phyloP scores from a whole-genome alignment of 2,113 vertebrate species.

The Upupa epops region DNA sequence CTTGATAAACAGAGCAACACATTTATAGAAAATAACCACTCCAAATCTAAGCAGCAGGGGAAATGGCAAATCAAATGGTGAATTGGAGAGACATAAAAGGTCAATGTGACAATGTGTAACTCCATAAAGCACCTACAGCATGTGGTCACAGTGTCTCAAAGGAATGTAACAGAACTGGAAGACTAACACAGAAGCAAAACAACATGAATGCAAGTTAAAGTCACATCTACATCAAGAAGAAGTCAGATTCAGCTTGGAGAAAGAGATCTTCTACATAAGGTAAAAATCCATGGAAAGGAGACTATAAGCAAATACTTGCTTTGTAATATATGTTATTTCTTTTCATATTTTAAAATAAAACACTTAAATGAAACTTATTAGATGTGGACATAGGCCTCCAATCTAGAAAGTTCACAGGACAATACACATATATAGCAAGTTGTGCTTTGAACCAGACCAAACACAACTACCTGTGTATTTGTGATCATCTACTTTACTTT shows the following conservation, averaged over 20 bases:
- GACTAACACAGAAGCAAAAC: not conserved
- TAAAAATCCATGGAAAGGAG: not conserved
- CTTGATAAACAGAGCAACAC: not conserved
- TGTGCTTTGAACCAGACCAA: not conserved
- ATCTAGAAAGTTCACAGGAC: not conserved
- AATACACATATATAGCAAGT: not conserved
- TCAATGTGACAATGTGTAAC: not conserved
- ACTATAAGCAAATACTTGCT: not conserved
- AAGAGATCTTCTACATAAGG: not conserved
- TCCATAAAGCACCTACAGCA: not conserved
- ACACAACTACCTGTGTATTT: not conserved
- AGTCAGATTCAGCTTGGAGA: not conserved
- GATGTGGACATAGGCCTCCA: not conserved
- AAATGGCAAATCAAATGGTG: not conserved
- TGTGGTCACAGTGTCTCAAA: not conserved
- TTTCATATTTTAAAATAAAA: too few species aligned
- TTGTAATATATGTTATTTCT: not conserved
- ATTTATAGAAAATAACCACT: not conserved
- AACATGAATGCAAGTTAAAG: accelerated
- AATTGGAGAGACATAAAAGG: not conserved
- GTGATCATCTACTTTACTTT: not conserved
- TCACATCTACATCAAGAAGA: accelerated
- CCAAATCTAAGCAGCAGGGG: not conserved
- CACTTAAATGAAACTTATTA: not conserved
- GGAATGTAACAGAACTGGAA: not conserved